Percentiles rank a stretch among this genome's conserved stretches.
Evolutionary conservation across 2,113 vertebrate genomes (phyloP).

Genomic region (Tricholaema leucomelas): DNA sequence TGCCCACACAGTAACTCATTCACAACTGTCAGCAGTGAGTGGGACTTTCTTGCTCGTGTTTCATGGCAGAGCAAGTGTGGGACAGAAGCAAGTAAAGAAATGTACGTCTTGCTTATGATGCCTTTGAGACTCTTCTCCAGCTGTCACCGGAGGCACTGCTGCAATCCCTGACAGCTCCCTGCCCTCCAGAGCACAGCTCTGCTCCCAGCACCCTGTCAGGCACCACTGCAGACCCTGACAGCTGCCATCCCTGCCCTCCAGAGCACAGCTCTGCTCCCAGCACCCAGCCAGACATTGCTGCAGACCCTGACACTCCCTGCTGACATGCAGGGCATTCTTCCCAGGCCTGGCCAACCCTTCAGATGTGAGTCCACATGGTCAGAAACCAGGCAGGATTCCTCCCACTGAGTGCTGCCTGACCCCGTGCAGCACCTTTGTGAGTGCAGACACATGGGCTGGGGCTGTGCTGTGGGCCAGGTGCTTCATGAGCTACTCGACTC

Average conservation of each 20-base stretch:
- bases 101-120: not conserved
- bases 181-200: not conserved
- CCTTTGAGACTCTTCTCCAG: not conserved
- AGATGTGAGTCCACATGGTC: not conserved
- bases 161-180: too few species aligned
- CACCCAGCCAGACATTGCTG: rapidly evolving
- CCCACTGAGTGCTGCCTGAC: not conserved
- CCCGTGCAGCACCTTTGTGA: not conserved
- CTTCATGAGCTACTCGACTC: not conserved
- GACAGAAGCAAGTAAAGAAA: not conserved
- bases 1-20: constrained; percentile 10
- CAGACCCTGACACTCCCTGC: not conserved
- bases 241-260: not conserved
- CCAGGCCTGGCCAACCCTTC: not conserved
- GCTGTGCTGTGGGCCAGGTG: rapidly evolving
- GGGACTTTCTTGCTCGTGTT: not conserved
- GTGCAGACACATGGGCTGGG: not conserved
- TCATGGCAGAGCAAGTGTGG: not conserved
- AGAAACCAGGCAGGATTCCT: not conserved
- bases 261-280: not conserved
- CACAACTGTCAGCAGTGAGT: not conserved
- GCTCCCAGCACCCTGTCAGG: rapidly evolving
- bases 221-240: not conserved
- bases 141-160: too few species aligned
- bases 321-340: not conserved